A percentile compares a stretch with the other conserved stretches of the same genome.
Conservation (phyloP, 92 coral and sea anemone genomes). For the Paragorgia papillata region DNA sequence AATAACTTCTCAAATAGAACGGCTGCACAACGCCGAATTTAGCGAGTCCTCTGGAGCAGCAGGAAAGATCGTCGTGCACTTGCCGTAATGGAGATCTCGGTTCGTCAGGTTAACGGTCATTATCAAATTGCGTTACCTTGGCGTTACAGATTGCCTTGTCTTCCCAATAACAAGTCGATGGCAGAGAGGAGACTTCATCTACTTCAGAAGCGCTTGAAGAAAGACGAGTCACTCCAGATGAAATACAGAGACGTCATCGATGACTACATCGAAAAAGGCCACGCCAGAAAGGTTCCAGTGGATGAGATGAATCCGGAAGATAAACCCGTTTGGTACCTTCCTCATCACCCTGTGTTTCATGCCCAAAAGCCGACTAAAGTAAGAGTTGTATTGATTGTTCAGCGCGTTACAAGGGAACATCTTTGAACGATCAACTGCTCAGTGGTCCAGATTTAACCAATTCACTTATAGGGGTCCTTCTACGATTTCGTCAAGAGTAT, state of each 20-base stretch:
- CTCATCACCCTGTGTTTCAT: constrained; percentile 70
- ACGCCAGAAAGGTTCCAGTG: constrained; percentile 55
- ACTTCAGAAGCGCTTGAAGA: constrained; percentile 65
- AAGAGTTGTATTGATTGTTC: constrained; percentile 73
- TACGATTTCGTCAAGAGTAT: constrained; percentile 55
- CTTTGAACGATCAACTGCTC: constrained; percentile 62
- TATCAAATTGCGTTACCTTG: constrained; percentile 76
- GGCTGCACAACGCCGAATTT: too few relatives aligned
- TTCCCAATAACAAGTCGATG: constrained; percentile 61
- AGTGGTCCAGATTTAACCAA: constrained; percentile 70
- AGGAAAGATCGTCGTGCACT: constrained; percentile 59
- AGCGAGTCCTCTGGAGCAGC: constrained; percentile 17
- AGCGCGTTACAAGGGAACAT: constrained; percentile 58
- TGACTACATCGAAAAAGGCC: constrained; percentile 63
- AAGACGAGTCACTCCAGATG: constrained; percentile 46
- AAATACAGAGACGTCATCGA: constrained; percentile 63
- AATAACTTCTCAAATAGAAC: constrained; percentile 53
- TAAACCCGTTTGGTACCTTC: constrained; percentile 71
- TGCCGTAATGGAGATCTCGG: constrained; percentile 63
- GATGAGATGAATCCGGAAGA: constrained; percentile 49
- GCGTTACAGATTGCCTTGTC: constrained; percentile 49
- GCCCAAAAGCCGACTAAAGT: constrained; percentile 70
- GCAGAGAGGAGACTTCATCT: constrained; percentile 59
- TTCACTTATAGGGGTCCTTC: constrained; percentile 62
- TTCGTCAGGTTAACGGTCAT: constrained; percentile 63